Evolutionary conservation across 2,797 vertebrate genomes (phyloP), one percentile per base, ranked within the genome.

Genomic region (Catamblyrhynchus diadema): DNA sequence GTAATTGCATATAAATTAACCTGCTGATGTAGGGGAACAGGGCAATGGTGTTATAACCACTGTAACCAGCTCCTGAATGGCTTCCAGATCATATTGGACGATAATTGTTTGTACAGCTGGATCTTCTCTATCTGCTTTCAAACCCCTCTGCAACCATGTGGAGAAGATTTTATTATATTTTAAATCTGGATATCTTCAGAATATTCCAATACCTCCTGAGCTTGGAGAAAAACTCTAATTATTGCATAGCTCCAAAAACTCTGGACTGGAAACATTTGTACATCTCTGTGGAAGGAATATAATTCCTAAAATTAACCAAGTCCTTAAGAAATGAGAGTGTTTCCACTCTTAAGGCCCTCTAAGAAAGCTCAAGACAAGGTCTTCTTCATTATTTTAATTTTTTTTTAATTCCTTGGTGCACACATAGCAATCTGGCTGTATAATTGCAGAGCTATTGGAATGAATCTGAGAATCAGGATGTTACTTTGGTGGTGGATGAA

Each of bases 81-180:
- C 73, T 84, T 88, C 59, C 30, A 88, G 62, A 54, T 27, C 51
- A 41, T 47, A 42, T 7, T 72, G n/a, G 23, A 72, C 67, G 22
- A 59, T n/a, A 64, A 66, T 22, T 81, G 20, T 61, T 37, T 82
- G 30, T 81, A 59, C 11, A 71, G 28, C 16, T 84, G 62, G 21
- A 21, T 79, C 44, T 60, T 92, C 60, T 83, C 42, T 80, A 8
- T 51, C 32, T 75, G 23, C 10, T 89, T 92, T 85, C 53, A 82
- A 77, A 62, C 3, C 22, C 32, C 30, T 80, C 33, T 11, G 3
- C 27, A 85, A 19, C 13, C 30, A 45, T 13, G 10, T 37, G 41
- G 60, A 77, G 21, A 84, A 56, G 12, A 27, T 53, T 50, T 39
- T 71, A 28, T 44, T 72, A 10, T 71, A 67, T 84, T 74, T 73